Evolutionary conservation across 2,888 invertebrate genomes (phyloP).

Genomic region (Apantesis nais): DNA sequence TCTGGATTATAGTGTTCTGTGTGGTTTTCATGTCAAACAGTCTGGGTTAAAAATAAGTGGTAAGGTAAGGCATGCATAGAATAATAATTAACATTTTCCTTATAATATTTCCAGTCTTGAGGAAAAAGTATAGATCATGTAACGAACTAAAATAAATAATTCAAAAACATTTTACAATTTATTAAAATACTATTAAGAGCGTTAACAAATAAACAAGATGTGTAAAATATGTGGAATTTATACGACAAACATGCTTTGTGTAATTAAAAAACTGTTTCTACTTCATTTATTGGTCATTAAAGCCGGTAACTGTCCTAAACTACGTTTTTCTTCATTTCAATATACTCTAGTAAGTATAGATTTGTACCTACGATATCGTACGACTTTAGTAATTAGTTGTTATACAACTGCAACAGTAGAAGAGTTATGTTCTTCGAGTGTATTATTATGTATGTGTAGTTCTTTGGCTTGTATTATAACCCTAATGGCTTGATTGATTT

Average conservation of each 20-base stretch:
- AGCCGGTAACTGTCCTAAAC: background rate
- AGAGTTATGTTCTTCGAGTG: too few relatives aligned
- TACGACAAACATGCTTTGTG: background rate
- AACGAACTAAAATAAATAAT: background rate
- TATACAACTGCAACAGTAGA: background rate
- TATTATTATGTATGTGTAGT: too few relatives aligned
- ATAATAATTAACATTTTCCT: slow-evolving; percentile 9
- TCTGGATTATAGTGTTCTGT: background rate
- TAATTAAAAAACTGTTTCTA: background rate
- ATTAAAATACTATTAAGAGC: background rate
- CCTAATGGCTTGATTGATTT: too few relatives aligned
- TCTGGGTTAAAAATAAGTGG: background rate
- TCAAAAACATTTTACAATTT: background rate
- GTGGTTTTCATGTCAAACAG: background rate
- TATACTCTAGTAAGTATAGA: background rate
- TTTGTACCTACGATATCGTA: background rate
- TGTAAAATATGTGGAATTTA: background rate
- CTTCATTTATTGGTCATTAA: background rate
- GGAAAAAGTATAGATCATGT: background rate
- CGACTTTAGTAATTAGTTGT: background rate
- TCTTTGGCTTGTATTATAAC: too few relatives aligned
- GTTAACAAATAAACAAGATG: background rate
- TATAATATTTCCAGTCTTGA: slow-evolving; percentile 7
- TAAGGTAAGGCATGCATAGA: background rate
- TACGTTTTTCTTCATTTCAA: background rate